Conservation (phyloP, 2,888 invertebrate genomes). For the Pardosa pseudoannulata region DNA sequence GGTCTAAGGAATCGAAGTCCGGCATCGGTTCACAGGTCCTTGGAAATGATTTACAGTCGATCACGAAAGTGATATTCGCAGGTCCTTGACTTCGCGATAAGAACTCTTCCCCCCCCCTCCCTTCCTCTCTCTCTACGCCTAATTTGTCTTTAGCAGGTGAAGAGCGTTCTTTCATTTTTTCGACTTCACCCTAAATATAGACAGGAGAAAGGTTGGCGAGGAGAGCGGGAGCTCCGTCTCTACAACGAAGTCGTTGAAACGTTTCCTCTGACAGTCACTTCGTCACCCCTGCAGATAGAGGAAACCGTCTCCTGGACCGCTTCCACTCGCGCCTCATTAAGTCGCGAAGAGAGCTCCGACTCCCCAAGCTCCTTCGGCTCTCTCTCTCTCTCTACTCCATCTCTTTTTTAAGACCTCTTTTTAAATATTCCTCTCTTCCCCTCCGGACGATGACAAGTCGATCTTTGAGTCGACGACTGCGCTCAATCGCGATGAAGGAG, state of each 20-base stretch:
- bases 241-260: conserved; percentile 70
- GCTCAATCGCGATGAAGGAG: background rate
- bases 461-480: conserved; percentile 6
- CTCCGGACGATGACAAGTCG: conserved; percentile 16
- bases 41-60: background rate
- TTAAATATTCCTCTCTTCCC: background rate
- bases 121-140: background rate
- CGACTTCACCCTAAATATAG: background rate
- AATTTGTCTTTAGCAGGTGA: background rate
- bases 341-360: background rate
- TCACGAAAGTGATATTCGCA: background rate
- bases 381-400: background rate
- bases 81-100: background rate
- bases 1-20: too few species aligned
- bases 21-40: too few species aligned
- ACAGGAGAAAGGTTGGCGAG: background rate
- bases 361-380: background rate
- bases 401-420: background rate
- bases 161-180: background rate
- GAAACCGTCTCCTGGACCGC: conserved; percentile 23
- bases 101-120: background rate
- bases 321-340: conserved; percentile 45
- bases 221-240: background rate
- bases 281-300: conserved; percentile 60
- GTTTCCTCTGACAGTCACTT: conserved; percentile 58